Evolutionary conservation across 1,140 invertebrate species (phyloP).

Genomic region (Drosophila prosaltans): DNA sequence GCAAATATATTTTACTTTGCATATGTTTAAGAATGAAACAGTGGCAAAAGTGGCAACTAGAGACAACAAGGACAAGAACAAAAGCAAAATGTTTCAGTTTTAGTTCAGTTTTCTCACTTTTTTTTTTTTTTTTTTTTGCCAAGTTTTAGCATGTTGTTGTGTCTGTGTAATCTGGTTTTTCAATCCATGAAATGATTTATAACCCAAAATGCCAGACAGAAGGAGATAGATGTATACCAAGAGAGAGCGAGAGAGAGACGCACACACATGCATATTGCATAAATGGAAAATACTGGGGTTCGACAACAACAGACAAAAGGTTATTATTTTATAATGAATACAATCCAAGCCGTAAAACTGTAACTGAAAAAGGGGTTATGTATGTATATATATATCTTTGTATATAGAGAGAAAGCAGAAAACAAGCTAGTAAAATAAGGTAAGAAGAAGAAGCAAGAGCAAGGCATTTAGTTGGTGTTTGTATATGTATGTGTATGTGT

Average conservation of each 20-base stretch:
- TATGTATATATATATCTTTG: not conserved
- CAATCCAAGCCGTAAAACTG: slow-evolving; percentile 68
- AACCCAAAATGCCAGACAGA: slow-evolving; percentile 56
- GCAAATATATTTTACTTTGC: slow-evolving; percentile 83
- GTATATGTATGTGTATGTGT: slow-evolving; percentile 22
- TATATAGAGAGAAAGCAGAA: too few species aligned
- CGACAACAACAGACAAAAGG: slow-evolving; percentile 67
- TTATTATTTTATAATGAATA: slow-evolving; percentile 82
- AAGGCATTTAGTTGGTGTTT: slow-evolving; percentile 2
- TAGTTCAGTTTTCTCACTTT: not conserved
- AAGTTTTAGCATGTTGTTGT: slow-evolving; percentile 20
- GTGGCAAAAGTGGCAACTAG: slow-evolving; percentile 5
- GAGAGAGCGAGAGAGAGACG: slow-evolving; percentile 26
- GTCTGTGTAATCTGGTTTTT: slow-evolving; percentile 61
- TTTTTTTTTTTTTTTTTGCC: not conserved
- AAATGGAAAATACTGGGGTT: slow-evolving; percentile 34
- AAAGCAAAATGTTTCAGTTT: slow-evolving; percentile 5
- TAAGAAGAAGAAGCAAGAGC: too few species aligned
- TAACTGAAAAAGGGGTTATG: slow-evolving; percentile 25
- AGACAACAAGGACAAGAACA: slow-evolving; percentile 27
- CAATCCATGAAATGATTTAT: slow-evolving; percentile 83
- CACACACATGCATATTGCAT: slow-evolving; percentile 29
- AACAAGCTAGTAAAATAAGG: too few species aligned
- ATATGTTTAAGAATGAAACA: slow-evolving; percentile 67
- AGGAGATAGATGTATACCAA: slow-evolving; percentile 22